Percentiles rank a stretch among this genome's conserved stretches.
Conservation (phyloP, 2,797 vertebrate species). For the Pagetopsis macropterus region DNA sequence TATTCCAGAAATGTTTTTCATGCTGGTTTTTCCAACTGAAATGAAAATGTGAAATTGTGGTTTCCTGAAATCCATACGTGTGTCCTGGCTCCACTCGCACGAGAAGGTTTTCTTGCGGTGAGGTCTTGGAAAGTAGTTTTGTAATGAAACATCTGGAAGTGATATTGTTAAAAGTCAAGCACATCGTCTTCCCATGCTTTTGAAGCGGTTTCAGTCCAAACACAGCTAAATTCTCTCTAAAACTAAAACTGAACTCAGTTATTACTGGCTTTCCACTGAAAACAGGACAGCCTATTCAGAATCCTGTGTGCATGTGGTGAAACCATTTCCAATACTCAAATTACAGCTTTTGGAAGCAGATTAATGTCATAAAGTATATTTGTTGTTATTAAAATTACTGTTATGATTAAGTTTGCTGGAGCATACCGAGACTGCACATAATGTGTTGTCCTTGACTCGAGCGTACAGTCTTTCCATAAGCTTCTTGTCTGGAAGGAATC, state of each 20-base stretch:
- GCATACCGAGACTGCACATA: constrained; percentile 35
- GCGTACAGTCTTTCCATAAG: constrained; percentile 39
- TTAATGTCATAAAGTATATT: constrained; percentile 73
- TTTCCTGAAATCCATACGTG: constrained; percentile 59
- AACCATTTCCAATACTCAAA: constrained; percentile 74
- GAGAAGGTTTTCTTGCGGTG: constrained; percentile 60
- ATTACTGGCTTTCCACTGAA: constrained; percentile 79
- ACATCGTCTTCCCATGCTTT: constrained; percentile 66
- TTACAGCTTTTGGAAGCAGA: constrained; percentile 72
- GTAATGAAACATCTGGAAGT: constrained; percentile 83
- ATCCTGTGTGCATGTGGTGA: constrained; percentile 72
- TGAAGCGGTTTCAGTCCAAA: constrained; percentile 79
- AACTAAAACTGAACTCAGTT: constrained; percentile 72
- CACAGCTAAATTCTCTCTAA: constrained; percentile 72
- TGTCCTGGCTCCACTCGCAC: constrained; percentile 59
- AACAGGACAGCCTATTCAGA: constrained; percentile 65
- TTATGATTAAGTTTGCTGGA: constrained; percentile 68
- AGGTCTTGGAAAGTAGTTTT: constrained; percentile 71
- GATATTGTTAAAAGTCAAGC: constrained; percentile 77
- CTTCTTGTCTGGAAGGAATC: constrained; percentile 50
- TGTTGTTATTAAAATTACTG: constrained; percentile 74
- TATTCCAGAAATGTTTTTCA: constrained; percentile 35
- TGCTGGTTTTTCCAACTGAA: constrained; percentile 46
- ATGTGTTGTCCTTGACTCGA: constrained; percentile 51
- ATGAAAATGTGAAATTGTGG: constrained; percentile 62